Conservation (phyloP, 2,113 vertebrate genomes). For the Zingel zingel region DNA sequence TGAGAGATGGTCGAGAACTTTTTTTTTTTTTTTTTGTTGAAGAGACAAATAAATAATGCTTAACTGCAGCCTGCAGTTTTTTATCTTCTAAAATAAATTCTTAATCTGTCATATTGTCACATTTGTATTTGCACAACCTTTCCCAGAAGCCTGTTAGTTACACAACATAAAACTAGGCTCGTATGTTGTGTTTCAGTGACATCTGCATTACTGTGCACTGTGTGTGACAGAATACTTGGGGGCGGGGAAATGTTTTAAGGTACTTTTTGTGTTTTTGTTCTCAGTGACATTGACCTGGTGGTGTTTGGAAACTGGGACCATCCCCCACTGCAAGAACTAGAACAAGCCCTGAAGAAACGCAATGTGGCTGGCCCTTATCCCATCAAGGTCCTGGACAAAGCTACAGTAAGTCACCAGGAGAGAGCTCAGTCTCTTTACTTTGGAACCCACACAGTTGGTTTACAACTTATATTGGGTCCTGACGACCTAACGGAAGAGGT, state of each 20-base stretch:
- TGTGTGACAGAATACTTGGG: neutral
- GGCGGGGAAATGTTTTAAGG: neutral
- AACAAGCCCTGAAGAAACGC: constrained; percentile 94
- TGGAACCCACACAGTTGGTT: neutral
- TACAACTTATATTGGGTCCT: neutral
- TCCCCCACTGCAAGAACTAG: constrained; percentile 93
- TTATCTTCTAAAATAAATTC: neutral
- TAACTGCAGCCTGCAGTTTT: neutral
- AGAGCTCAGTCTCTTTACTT: neutral
- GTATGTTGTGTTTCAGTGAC: neutral
- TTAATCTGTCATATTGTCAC: neutral
- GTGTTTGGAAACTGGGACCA: constrained; percentile 98
- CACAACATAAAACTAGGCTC: neutral
- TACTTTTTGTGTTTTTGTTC: constrained; percentile 42
- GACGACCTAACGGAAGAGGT: neutral
- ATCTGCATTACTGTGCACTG: neutral
- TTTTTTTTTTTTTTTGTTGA: neutral
- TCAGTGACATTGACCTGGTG: constrained; percentile 97
- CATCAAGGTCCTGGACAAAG: constrained; percentile 99
- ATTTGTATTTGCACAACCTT: neutral
- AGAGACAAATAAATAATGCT: neutral
- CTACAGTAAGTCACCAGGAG: constrained; percentile 87
- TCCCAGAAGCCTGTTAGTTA: neutral
- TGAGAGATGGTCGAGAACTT: neutral
- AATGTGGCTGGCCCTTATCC: constrained; percentile 92